phyloP scores from a whole-genome alignment of 1,140 invertebrate genomes.

The Maconellicoccus hirsutus region DNA sequence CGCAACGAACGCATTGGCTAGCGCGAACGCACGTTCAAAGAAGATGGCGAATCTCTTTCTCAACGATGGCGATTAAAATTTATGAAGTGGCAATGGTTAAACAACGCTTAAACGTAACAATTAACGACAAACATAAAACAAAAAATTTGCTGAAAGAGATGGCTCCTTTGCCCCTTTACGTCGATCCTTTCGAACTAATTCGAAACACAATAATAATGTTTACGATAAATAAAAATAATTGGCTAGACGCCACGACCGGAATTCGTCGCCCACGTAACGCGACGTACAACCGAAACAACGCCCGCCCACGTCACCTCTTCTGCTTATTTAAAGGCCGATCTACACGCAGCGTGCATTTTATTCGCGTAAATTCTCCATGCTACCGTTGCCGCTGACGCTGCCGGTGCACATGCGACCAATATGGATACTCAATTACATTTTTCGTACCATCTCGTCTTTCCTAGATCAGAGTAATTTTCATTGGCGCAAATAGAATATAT shows the following conservation, averaged over 20 bases:
- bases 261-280: constrained; percentile 19
- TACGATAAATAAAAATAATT: constrained; percentile 23
- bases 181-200: constrained; percentile 4
- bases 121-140: constrained; percentile 13
- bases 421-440: too few relatives aligned
- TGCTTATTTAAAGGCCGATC: neutral
- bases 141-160: constrained; percentile 22
- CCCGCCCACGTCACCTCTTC: neutral
- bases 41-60: constrained; percentile 9
- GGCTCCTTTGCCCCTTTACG: neutral
- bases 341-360: too few relatives aligned
- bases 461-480: too few relatives aligned
- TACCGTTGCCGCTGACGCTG: too few relatives aligned
- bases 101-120: constrained; percentile 22
- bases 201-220: constrained; percentile 21
- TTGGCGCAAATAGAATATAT: too few relatives aligned
- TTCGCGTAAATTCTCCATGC: too few relatives aligned
- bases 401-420: too few relatives aligned
- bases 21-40: neutral
- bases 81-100: constrained; percentile 22
- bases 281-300: constrained; percentile 3
- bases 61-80: constrained; percentile 14
- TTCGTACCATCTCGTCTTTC: too few relatives aligned
- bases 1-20: neutral
- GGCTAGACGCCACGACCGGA: constrained; percentile 14